A percentile compares a stretch with the other conserved stretches of the same genome.
Evolutionary conservation across 2,113 vertebrate genomes (phyloP).

Genomic region (Gasterosteus aculeatus): DNA sequence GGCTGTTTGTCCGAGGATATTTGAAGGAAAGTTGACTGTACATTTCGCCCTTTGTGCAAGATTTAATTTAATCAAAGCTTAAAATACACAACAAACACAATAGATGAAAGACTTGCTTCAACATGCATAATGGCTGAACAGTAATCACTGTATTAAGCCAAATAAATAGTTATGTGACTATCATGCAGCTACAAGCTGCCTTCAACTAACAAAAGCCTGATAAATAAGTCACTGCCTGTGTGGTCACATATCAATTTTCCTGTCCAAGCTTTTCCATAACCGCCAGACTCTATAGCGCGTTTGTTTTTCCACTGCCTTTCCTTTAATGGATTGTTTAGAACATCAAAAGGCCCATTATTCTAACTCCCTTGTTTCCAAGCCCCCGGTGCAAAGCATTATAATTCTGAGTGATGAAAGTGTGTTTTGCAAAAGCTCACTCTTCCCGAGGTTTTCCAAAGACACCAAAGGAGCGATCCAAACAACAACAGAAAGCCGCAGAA

Average conservation of each 20-base stretch:
- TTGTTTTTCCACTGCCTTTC: slow-evolving; percentile 56
- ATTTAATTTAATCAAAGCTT: slow-evolving; percentile 37
- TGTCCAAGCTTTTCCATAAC: slow-evolving; percentile 63
- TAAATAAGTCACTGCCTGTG: slow-evolving; percentile 42
- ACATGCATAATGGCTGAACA: slow-evolving; percentile 33
- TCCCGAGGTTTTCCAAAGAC: slow-evolving; percentile 56
- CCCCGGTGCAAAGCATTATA: slow-evolving; percentile 51
- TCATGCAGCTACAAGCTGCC: slow-evolving; percentile 49
- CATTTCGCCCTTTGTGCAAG: slow-evolving; percentile 8
- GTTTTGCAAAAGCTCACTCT: slow-evolving; percentile 36
- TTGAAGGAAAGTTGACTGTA: slow-evolving; percentile 20
- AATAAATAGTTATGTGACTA: slow-evolving; percentile 56
- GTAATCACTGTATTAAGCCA: slow-evolving; percentile 50
- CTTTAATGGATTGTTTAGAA: slow-evolving; percentile 69
- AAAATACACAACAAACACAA: slow-evolving; percentile 39
- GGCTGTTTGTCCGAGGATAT: slow-evolving; percentile 10
- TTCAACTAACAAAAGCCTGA: slow-evolving; percentile 55
- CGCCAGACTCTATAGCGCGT: slow-evolving; percentile 37
- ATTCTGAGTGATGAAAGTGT: slow-evolving; percentile 70
- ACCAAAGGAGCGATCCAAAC: slow-evolving; percentile 58
- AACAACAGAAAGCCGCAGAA: slow-evolving; percentile 33
- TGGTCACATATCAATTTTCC: slow-evolving; percentile 36
- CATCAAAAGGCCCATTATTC: slow-evolving; percentile 73
- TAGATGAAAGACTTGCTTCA: slow-evolving; percentile 56
- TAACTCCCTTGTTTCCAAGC: slow-evolving; percentile 46